phyloP scores from a whole-genome alignment of 2,888 invertebrate genomes.

The Leuctra nigra region DNA sequence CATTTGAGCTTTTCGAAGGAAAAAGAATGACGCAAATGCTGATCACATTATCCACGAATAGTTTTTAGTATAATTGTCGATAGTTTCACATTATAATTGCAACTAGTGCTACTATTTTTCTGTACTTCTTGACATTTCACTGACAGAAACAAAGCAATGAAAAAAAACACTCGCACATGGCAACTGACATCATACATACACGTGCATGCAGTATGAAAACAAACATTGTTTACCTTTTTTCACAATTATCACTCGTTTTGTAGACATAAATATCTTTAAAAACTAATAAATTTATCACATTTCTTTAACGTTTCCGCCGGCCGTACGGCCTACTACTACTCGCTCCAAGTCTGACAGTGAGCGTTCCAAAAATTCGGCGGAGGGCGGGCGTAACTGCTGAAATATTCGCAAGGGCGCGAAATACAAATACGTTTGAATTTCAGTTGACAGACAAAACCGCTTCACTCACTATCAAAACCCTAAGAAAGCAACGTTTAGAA shows the following conservation, averaged over 20 bases:
- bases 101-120: constrained; percentile 4
- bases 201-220: constrained; percentile 14
- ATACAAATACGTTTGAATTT: no score
- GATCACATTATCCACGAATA: background rate
- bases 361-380: constrained; percentile 26
- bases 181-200: background rate
- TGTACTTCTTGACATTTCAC: background rate
- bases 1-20: no score
- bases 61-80: background rate
- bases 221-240: constrained; percentile 18
- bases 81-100: constrained; percentile 8
- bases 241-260: background rate
- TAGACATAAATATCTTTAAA: constrained; percentile 19
- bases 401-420: constrained; percentile 22
- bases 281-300: constrained; percentile 23
- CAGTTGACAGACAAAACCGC: no score
- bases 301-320: constrained; percentile 25
- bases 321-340: constrained; percentile 28
- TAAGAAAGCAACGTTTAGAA: background rate
- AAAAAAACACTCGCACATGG: constrained; percentile 4
- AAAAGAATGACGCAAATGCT: background rate
- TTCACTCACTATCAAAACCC: no score
- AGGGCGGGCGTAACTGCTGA: constrained; percentile 24
- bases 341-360: background rate
- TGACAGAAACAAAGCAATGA: background rate